Conservation (phyloP, 2,797 vertebrate species). For the Coracias cyanogaster region DNA sequence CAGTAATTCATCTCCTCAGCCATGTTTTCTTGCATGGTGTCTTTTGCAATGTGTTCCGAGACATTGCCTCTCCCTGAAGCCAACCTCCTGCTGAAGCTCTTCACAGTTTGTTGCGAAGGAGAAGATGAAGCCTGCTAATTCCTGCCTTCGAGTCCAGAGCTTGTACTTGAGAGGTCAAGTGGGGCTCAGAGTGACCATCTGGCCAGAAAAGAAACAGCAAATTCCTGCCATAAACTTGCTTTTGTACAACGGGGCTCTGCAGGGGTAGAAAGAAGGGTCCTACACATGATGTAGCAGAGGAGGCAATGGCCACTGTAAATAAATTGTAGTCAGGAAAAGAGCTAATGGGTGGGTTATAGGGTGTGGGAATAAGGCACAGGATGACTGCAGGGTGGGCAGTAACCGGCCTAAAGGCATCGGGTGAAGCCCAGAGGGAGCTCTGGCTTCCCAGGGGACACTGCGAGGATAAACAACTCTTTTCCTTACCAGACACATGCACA, state of each 20-base stretch:
- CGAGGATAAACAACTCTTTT: neutral
- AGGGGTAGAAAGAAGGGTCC: neutral
- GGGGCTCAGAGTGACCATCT: conserved; percentile 16
- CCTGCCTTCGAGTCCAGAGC: neutral
- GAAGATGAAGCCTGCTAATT: conserved; percentile 26
- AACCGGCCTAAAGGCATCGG: neutral
- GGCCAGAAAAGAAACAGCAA: conserved; percentile 23
- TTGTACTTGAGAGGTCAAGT: conserved; percentile 13
- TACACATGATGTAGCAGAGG: accelerated
- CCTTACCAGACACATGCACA: neutral
- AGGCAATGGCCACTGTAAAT: neutral
- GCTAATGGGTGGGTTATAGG: neutral
- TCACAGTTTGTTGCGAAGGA: conserved; percentile 23
- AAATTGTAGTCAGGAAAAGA: neutral
- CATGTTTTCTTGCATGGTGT: neutral
- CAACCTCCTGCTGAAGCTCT: conserved; percentile 50
- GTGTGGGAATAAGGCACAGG: neutral
- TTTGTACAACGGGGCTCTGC: neutral
- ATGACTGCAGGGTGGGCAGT: neutral
- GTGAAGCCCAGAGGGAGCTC: neutral
- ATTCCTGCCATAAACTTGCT: neutral
- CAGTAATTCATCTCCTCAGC: neutral
- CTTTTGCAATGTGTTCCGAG: conserved; percentile 2
- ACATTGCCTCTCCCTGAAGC: conserved; percentile 51
- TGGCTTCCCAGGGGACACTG: neutral